Evolutionary conservation across 2,888 invertebrate species (phyloP), one percentile per base, ranked within the genome.

Genomic region (Lithosia quadra): DNA sequence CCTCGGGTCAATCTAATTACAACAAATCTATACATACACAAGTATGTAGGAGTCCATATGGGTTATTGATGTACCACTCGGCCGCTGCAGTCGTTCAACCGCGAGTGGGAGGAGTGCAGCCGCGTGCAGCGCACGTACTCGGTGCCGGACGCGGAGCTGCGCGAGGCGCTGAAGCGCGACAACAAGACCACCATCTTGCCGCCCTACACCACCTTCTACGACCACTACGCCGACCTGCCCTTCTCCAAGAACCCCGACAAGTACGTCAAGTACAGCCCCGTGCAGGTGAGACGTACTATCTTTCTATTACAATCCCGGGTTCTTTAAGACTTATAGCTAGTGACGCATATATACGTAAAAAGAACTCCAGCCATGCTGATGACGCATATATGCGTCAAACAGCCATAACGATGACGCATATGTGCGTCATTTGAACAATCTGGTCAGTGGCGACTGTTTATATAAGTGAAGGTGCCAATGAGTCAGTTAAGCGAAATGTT

Each of bases 171-270:
- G 62, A 98, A 98, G 88, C 95, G 97, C 18, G 99, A 98, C 91
- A 98, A 99, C 92, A 98, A 98, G 87, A 98, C 98, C 84, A 97
- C 97, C 72, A 96, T 99, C 74, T 95, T 99, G 80, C 99, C 99
- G 3, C 96, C 97, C 81, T 99, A 99, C 94, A 96, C 96, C 84
- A 95, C 96, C 65, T 98, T 99, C 91, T 97, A 97, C 92, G 97
- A 97, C 84, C 96, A 95, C 95, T 96, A 96, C 91, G 96, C 97
- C 1, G 90, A 95, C 57, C 95, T 98, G 60, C 96, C 97, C 68
- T 99, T 99, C 91, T 98, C 98, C 28, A 99, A 99, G 92, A 98
- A 99, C 95, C 97, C 97, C 0, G 98, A 98, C 74, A 99, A 99
- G 91, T 99, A 99, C 91, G 96, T 99, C 69, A 98, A 98, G 92